phyloP scores from a whole-genome alignment of 2,888 invertebrate species.

The Brachynemurus nebulosus region DNA sequence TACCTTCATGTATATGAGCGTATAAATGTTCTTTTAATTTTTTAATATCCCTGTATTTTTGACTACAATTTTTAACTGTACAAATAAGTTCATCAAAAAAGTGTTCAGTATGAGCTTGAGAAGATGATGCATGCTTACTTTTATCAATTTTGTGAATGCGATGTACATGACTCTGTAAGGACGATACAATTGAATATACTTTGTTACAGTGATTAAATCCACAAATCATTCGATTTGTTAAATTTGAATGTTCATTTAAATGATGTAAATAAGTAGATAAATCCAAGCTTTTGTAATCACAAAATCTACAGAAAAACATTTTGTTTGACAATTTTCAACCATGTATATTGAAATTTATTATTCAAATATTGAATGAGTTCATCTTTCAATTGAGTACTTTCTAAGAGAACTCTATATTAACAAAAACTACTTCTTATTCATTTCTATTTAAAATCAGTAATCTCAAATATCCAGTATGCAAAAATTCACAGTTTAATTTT shows the following conservation, averaged over 20 bases:
- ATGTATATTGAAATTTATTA: no score
- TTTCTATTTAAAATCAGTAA: no score
- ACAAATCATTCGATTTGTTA: constrained; percentile 5
- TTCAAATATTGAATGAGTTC: no score
- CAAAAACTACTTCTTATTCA: no score
- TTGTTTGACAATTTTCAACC: no score
- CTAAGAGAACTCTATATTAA: no score
- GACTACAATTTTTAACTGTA: constrained; percentile 5
- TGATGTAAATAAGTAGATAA: neutral
- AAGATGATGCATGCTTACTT: neutral
- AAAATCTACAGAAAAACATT: neutral
- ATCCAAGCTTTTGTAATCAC: neutral
- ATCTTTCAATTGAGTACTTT: no score
- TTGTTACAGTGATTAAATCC: constrained; percentile 11
- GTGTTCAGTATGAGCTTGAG: neutral
- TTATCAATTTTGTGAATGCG: constrained; percentile 6
- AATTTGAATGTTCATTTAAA: neutral
- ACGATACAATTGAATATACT: neutral
- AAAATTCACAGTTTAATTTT: no score
- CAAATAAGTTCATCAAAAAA: constrained; percentile 4
- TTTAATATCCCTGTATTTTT: neutral
- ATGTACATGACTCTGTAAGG: constrained; percentile 7
- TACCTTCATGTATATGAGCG: constrained; percentile 11
- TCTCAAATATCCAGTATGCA: no score
- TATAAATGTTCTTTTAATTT: constrained; percentile 14